Evolutionary conservation across 1,140 invertebrate genomes (phyloP).

Genomic region (Bombus ignitus): DNA sequence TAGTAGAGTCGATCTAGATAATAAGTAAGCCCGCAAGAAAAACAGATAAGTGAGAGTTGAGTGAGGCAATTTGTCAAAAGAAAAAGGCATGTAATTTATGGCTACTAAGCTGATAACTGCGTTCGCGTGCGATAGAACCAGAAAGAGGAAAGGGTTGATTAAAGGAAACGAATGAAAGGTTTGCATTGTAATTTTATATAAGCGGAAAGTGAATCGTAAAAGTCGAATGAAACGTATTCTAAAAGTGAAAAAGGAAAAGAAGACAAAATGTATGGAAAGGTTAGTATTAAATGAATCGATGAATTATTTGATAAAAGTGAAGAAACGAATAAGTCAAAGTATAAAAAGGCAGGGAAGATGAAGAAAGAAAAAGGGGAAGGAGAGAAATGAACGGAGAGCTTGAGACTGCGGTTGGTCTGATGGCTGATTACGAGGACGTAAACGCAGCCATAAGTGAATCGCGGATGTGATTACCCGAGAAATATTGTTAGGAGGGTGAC

Average conservation of each 20-base stretch:
- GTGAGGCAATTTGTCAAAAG: neutral
- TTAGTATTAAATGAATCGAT: neutral
- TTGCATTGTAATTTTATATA: neutral
- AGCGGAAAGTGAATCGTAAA: neutral
- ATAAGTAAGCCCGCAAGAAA: neutral
- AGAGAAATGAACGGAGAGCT: neutral
- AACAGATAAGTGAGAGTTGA: neutral
- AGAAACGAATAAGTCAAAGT: neutral
- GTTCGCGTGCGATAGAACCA: neutral
- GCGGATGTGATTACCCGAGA: conserved; percentile 31
- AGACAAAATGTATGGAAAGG: neutral
- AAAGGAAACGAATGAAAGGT: neutral
- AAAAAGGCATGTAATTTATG: neutral
- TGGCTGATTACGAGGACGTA: conserved; percentile 24
- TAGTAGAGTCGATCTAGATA: neutral
- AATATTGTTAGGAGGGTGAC: conserved; percentile 23
- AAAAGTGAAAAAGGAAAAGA: neutral
- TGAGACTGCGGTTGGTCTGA: conserved; percentile 14
- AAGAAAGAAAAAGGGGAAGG: neutral
- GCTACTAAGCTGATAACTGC: neutral
- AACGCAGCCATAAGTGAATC: conserved; percentile 39
- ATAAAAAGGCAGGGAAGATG: neutral
- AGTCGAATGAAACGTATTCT: neutral
- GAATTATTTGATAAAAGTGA: neutral
- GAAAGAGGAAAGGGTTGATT: neutral